Evolutionary conservation across 2,113 vertebrate species (phyloP).

Genomic region (Typhlomys cinereus): DNA sequence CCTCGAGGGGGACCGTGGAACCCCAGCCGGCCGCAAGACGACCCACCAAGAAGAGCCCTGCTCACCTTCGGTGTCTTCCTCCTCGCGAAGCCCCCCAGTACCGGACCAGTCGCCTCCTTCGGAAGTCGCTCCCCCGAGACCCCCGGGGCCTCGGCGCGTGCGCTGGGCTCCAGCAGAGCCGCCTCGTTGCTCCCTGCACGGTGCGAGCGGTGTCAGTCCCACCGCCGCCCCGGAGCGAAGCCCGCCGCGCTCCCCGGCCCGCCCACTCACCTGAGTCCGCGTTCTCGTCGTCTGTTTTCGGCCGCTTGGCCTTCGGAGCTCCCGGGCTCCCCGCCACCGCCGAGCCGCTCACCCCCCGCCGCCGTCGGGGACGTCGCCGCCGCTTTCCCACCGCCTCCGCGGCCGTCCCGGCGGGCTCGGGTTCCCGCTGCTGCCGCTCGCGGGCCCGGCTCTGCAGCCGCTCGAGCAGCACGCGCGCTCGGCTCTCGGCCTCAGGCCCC

Average conservation of each 20-base stretch:
- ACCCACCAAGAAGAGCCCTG: background rate
- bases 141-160: background rate
- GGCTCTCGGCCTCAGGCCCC: background rate
- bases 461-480: slow-evolving; percentile 87
- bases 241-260: background rate
- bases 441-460: slow-evolving; percentile 89
- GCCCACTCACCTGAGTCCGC: background rate
- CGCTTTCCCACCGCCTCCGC: background rate
- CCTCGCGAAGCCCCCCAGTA: slow-evolving; percentile 88
- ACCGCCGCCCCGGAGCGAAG: background rate
- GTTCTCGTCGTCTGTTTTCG: background rate
- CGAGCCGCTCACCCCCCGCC: background rate
- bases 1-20: background rate
- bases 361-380: background rate
- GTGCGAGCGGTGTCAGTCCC: background rate
- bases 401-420: background rate
- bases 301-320: slow-evolving; percentile 15
- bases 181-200: background rate
- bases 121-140: background rate
- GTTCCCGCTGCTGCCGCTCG: slow-evolving; percentile 82
- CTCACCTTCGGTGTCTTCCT: slow-evolving; percentile 86
- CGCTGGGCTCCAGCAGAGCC: background rate
- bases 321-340: background rate
- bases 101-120: slow-evolving; percentile 40
- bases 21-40: background rate